A percentile compares a stretch with the other conserved stretches of the same genome.
These are phyloP conservation scores for Ciconia maguari DNA, from an alignment of 2,113 vertebrate genomes.

Conservation along the genomic window DNA sequence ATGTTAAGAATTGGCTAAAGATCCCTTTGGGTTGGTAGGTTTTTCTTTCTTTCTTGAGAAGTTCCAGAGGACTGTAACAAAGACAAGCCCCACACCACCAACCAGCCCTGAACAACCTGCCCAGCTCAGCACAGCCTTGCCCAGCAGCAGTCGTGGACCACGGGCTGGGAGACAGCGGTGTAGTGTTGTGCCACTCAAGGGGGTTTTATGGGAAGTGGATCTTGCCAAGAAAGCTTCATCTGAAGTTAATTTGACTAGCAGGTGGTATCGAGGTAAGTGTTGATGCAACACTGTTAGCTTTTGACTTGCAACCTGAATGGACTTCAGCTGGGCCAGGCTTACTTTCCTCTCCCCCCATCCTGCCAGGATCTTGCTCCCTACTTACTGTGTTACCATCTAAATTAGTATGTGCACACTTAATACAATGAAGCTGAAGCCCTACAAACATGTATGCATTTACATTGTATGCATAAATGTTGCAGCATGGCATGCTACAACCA, in stretches of 20 bases:
- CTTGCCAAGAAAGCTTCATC: not conserved
- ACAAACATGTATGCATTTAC: not conserved
- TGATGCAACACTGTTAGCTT: not conserved
- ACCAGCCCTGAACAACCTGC: not conserved
- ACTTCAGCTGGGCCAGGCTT: not conserved
- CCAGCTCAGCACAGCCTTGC: not conserved
- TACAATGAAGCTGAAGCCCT: not conserved
- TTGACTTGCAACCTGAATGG: not conserved
- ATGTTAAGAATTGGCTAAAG: not conserved
- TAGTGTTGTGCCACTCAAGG: not conserved
- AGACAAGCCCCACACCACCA: not conserved
- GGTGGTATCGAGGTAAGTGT: fast-evolving
- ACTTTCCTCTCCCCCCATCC: not conserved
- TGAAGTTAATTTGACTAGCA: not conserved
- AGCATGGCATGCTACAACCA: not conserved
- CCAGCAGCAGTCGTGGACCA: not conserved
- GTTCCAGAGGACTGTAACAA: not conserved
- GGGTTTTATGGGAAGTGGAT: not conserved
- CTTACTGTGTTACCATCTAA: too few relatives aligned
- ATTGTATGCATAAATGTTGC: too few relatives aligned
- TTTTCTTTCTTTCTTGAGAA: not conserved
- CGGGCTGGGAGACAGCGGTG: not conserved
- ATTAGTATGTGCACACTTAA: not conserved
- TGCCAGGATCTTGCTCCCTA: not conserved
- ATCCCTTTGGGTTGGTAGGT: not conserved